These are phyloP conservation scores for Spisula solida DNA, from an alignment of 2,888 invertebrate species.

Conservation along the genomic window DNA sequence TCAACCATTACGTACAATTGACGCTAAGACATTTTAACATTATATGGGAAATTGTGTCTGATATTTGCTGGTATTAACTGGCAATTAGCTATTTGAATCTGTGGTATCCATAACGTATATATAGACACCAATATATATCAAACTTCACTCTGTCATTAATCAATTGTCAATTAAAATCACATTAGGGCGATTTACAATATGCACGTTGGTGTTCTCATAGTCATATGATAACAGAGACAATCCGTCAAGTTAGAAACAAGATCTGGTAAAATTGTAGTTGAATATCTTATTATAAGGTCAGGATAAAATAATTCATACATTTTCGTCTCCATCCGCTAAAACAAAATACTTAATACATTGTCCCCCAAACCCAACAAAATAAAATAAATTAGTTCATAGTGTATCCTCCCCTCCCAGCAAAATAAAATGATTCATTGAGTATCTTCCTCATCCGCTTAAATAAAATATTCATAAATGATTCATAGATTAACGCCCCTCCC, in stretches of 20 bases:
- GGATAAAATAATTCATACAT: too few relatives aligned
- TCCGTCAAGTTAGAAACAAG: slow-evolving; percentile 39
- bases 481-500: too few relatives aligned
- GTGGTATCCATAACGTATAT: background rate
- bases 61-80: slow-evolving; percentile 18
- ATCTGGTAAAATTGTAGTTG: background rate
- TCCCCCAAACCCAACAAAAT: too few relatives aligned
- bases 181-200: slow-evolving; percentile 45
- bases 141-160: slow-evolving; percentile 53
- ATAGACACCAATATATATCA: slow-evolving; percentile 46
- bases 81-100: slow-evolving; percentile 18
- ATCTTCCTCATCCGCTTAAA: too few relatives aligned
- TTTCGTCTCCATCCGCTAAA: background rate
- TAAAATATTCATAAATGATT: too few relatives aligned
- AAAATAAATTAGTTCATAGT: too few relatives aligned
- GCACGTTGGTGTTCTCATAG: slow-evolving; percentile 39
- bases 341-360: background rate
- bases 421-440: too few relatives aligned
- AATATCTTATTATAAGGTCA: background rate
- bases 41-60: background rate
- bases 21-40: background rate
- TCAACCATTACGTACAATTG: background rate
- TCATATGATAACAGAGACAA: slow-evolving; percentile 29
- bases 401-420: too few relatives aligned
- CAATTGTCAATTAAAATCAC: slow-evolving; percentile 65